phyloP scores from a whole-genome alignment of 2,888 invertebrate genomes.

The Agrotis puta region DNA sequence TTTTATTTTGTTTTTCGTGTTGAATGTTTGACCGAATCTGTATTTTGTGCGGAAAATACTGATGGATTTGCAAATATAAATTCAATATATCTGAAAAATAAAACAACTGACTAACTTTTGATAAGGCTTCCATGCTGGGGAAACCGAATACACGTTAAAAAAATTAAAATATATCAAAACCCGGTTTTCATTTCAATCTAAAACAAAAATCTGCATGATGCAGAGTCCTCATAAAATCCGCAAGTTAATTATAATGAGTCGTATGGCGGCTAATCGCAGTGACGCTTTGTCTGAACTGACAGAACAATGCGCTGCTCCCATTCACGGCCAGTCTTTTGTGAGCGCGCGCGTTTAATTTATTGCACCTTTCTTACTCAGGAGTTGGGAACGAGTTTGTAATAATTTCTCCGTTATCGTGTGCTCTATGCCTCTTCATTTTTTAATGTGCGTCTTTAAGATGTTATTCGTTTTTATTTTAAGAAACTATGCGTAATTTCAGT shows the following conservation, averaged over 20 bases:
- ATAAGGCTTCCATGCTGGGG: not conserved
- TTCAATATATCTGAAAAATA: not conserved
- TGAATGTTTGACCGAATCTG: not conserved
- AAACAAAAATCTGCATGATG: conserved; percentile 8
- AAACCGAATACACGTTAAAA: not conserved
- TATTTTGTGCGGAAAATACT: not conserved
- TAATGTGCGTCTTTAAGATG: conserved; percentile 9
- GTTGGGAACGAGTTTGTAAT: conserved; percentile 66
- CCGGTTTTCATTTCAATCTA: not conserved
- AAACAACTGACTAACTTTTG: not conserved
- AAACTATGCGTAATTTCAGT: no score
- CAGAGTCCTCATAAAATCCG: conserved; percentile 58
- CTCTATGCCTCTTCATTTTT: conserved; percentile 55
- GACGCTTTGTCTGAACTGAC: conserved; percentile 84
- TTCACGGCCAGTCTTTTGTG: conserved; percentile 78
- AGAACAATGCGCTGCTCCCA: conserved; percentile 82
- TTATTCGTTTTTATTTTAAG: not conserved
- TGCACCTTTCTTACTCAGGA: conserved; percentile 67
- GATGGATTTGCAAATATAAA: not conserved
- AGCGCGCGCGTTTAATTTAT: conserved; percentile 76
- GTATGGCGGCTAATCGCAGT: conserved; percentile 79
- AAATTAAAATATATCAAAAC: not conserved
- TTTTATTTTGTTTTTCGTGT: not conserved
- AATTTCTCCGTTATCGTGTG: conserved; percentile 62
- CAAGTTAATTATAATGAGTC: conserved; percentile 83